phyloP scores from a whole-genome alignment of 2,113 vertebrate genomes.

The Eulemur macaco region DNA sequence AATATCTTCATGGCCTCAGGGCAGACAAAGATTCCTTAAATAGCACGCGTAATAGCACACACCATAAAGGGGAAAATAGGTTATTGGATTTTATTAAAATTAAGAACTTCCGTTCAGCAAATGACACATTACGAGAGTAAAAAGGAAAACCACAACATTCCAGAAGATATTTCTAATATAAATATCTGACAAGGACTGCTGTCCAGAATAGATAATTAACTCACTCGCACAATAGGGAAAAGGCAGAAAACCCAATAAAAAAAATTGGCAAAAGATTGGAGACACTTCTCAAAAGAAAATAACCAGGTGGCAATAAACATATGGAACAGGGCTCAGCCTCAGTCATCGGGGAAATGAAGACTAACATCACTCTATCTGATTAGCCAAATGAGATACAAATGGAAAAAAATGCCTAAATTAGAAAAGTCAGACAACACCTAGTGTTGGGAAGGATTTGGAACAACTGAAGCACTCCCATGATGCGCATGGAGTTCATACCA shows the following conservation, averaged over 20 bases:
- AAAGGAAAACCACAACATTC: background rate
- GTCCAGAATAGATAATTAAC: background rate
- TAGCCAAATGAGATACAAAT: background rate
- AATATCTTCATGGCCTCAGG: background rate
- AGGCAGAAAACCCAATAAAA: background rate
- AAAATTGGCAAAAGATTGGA: background rate
- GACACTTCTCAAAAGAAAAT: background rate
- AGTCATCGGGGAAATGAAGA: background rate
- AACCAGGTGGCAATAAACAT: background rate
- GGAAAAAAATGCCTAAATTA: background rate
- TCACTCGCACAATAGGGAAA: background rate
- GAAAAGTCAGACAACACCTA: background rate
- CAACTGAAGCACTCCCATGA: rapidly evolving
- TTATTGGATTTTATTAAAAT: background rate
- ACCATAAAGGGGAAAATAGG: rapidly evolving
- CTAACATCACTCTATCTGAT: background rate
- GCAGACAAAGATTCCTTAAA: background rate
- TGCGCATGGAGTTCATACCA: rapidly evolving
- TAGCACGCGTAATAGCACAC: background rate
- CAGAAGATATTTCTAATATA: background rate
- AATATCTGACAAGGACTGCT: background rate
- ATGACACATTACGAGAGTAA: background rate
- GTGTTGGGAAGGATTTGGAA: background rate
- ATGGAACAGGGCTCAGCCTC: background rate
- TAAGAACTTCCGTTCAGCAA: background rate